Evolutionary conservation across 2,113 vertebrate genomes (phyloP).

Genomic region (Coptodon bakossiorum): DNA sequence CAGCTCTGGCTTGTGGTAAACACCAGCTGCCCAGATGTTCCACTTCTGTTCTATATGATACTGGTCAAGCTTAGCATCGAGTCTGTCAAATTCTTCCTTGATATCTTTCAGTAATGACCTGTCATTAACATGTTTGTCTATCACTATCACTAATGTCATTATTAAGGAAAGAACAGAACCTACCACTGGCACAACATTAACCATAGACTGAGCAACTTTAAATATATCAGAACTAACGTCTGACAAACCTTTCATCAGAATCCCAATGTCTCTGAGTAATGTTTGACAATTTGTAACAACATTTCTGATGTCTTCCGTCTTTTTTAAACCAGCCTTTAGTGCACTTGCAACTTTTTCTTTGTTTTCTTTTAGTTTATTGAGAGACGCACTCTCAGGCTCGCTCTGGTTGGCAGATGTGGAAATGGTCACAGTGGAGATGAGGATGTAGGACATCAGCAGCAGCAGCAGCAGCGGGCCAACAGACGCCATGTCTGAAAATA

Average conservation of each 20-base stretch:
- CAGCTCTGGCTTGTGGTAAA: neutral
- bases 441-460: no score
- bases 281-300: fast-evolving
- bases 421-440: no score
- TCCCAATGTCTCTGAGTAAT: neutral
- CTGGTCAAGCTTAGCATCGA: neutral
- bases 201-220: no score
- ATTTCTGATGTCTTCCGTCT: neutral
- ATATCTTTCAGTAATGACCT: neutral
- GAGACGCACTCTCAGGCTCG: no score
- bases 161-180: neutral
- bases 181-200: neutral
- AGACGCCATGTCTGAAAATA: no score
- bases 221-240: fast-evolving
- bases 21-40: neutral
- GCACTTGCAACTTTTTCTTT: no score
- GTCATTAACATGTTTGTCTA: neutral
- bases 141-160: neutral
- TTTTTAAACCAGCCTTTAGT: no score
- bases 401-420: no score
- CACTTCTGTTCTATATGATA: neutral
- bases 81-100: neutral
- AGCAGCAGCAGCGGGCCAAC: no score
- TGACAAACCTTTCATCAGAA: no score
- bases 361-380: no score